A percentile compares a stretch with the other conserved stretches of the same genome.
Evolutionary conservation across 2,888 invertebrate species (phyloP).

Genomic region (Patella caerulea): DNA sequence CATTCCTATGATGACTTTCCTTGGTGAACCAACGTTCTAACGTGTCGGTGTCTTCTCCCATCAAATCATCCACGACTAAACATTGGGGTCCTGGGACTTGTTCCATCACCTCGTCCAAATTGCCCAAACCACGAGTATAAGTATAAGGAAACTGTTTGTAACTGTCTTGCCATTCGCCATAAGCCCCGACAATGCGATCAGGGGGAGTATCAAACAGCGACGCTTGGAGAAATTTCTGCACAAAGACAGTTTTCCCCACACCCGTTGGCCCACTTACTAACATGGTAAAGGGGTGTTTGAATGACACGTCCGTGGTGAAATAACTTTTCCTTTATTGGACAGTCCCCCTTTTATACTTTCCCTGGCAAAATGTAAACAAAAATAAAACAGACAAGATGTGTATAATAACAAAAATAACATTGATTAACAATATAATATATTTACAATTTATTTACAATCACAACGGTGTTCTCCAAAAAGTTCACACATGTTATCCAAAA

Average conservation of each 20-base stretch:
- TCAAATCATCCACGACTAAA: constrained; percentile 15
- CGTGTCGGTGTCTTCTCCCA: not conserved
- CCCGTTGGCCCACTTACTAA: not conserved
- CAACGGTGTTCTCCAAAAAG: too few relatives aligned
- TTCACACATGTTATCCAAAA: not conserved
- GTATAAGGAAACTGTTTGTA: not conserved
- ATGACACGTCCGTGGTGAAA: not conserved
- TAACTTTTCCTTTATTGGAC: not conserved
- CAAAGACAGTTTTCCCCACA: not conserved
- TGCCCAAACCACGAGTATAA: not conserved
- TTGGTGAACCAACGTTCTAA: constrained; percentile 1
- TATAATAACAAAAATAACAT: too few relatives aligned
- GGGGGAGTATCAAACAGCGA: not conserved
- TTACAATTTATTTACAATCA: too few relatives aligned
- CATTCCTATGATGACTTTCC: constrained; percentile 17
- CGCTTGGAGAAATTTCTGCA: not conserved
- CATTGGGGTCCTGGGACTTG: not conserved
- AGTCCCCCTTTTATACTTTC: not conserved
- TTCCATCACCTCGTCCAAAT: not conserved
- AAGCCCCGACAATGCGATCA: not conserved
- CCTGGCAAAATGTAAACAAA: not conserved
- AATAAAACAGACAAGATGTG: too few relatives aligned
- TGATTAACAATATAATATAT: too few relatives aligned
- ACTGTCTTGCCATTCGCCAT: not conserved
- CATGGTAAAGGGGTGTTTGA: not conserved